Evolutionary conservation across 1,140 invertebrate species (phyloP), one percentile per base, ranked within the genome.

Genomic region (Harpegnathos saltator): DNA sequence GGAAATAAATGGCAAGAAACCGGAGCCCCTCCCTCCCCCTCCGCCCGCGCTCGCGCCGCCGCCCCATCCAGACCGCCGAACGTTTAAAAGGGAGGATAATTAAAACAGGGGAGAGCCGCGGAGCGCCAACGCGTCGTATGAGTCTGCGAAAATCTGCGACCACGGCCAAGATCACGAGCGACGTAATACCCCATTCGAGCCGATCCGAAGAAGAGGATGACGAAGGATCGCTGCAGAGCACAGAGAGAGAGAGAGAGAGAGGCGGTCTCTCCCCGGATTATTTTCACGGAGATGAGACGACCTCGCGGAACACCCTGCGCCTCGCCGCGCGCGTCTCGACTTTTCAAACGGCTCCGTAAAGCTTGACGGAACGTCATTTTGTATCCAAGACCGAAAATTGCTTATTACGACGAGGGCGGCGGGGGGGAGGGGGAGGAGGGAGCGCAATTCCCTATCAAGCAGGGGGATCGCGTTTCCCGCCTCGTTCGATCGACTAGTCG

Each of bases 381-480:
- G 3, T 56, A 17, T 11, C 24, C 66, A 0, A 0, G 1, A 68
- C 0, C 38, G 11, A 68, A 68, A 44, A 68, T 58, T 65, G n/a
- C 9, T 78, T 78, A 58, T 58, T 15, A 56, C n/a, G 33, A 19
- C 56, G n/a, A n/a, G n/a, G n/a, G n/a, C n/a, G n/a, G n/a, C n/a
- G n/a, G n/a, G n/a, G n/a, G n/a, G n/a, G n/a, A n/a, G n/a, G n/a
- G n/a, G 5, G 29, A 78, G n/a, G 3, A 24, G 5, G 24, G n/a
- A 15, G 24, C 2, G 15, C 29, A 78, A 80, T 58, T 58, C 65
- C 52, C 65, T 33, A 5, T 33, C 33, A 44, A 48, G n/a, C n/a
- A n/a, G n/a, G 17, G 15, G 19, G 33, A 19, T 69, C 22, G 26
- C 65, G 17, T 48, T 48, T 26, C 11, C 38, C 38, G 33, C 19